Conservation (phyloP, 2,888 invertebrate genomes). For the Podotricha telesiphe region DNA sequence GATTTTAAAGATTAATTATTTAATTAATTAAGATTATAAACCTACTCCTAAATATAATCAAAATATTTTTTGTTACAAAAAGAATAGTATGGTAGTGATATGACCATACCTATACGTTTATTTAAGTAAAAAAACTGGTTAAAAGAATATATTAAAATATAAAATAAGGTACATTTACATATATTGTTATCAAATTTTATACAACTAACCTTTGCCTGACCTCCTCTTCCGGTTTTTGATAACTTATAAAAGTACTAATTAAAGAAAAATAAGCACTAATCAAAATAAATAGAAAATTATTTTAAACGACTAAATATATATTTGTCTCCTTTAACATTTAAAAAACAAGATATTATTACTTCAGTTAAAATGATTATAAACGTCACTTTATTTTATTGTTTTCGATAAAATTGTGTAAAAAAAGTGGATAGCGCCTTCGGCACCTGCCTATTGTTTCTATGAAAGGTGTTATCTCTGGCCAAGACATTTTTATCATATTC, state of each 20-base stretch:
- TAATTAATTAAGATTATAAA: too few relatives aligned
- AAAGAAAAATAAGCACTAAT: constrained; percentile 3
- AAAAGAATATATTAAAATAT: too few relatives aligned
- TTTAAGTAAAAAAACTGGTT: too few relatives aligned
- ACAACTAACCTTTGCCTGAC: constrained; percentile 3
- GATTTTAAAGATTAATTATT: too few relatives aligned
- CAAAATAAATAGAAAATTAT: background rate
- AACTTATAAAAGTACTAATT: background rate
- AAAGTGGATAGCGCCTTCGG: constrained; percentile 37
- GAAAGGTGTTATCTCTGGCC: constrained; percentile 47
- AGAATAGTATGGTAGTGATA: too few relatives aligned
- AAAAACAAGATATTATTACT: constrained; percentile 9
- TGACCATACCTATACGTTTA: too few relatives aligned
- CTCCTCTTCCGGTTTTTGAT: constrained; percentile 8
- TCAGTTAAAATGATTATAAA: constrained; percentile 35
- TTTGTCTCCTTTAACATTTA: background rate
- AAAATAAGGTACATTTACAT: too few relatives aligned
- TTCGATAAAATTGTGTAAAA: constrained; percentile 36
- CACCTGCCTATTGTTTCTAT: constrained; percentile 49
- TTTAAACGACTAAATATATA: constrained; percentile 1
- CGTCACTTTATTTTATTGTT: constrained; percentile 40
- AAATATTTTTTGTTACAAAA: too few relatives aligned
- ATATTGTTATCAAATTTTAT: constrained; percentile 2
- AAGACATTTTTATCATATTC: constrained; percentile 58
- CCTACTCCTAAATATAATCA: too few relatives aligned